These are phyloP conservation scores for Mesochorus sp. DNA, from an alignment of 2,888 invertebrate genomes.

Conservation along the genomic window DNA sequence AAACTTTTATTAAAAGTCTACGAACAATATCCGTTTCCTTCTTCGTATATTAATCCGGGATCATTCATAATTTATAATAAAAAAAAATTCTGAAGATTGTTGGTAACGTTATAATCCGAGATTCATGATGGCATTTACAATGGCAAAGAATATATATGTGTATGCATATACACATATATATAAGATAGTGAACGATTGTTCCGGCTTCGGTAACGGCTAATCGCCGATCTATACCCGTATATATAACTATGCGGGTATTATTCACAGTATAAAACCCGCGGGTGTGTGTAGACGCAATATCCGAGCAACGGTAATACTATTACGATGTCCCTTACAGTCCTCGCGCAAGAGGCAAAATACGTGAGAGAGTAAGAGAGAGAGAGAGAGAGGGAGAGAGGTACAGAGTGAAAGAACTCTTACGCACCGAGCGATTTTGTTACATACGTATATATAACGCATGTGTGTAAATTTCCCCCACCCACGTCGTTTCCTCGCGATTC, in stretches of 20 bases:
- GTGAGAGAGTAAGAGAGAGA: conserved; percentile 42
- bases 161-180: neutral
- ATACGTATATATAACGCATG: conserved; percentile 19
- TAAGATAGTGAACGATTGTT: conserved; percentile 16
- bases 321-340: conserved; percentile 53
- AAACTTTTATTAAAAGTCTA: too few species aligned
- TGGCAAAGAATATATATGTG: neutral
- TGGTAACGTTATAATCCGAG: neutral
- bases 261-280: conserved; percentile 41
- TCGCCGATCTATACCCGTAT: conserved; percentile 52
- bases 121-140: neutral
- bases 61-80: neutral
- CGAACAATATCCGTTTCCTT: too few species aligned
- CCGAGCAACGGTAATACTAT: conserved; percentile 60
- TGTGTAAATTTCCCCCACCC: conserved; percentile 15
- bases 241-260: conserved; percentile 30
- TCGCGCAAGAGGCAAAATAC: too few species aligned
- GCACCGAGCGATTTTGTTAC: conserved; percentile 51
- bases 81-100: neutral
- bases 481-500: conserved; percentile 29
- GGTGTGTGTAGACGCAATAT: conserved; percentile 42
- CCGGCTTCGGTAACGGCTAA: conserved; percentile 45
- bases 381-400: conserved; percentile 33
- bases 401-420: conserved; percentile 45
- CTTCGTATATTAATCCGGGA: too few species aligned